Base-by-base conservation (phyloP, 1,140 invertebrate species). In the Dendroctonus valens region DNA sequence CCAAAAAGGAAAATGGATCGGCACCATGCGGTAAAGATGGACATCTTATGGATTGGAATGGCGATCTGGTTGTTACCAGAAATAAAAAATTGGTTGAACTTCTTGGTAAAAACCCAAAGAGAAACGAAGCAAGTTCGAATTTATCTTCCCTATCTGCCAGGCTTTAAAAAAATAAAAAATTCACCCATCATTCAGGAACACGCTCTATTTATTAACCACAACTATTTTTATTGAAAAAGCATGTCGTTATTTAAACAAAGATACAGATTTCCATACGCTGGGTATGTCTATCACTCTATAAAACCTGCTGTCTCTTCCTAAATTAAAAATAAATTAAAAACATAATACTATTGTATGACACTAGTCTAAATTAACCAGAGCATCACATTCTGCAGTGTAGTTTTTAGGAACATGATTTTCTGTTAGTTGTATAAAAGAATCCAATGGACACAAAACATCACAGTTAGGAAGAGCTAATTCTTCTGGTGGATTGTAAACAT, bases 381-480 rank as follows among this genome's bases (percentile, higher is more conserved):
- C 69, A 15, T 64, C 55, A 57, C 75, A 76, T 71, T 76, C 75
- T 15, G 61, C 62, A 0, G 75, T 75, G 48, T 72, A 76, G 55
- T 76, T 76, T 9, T 53, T 59, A 8, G 75, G 75, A n/a, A 76
- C 54, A 44, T 70, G 61, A 5, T 59, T 55, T 54, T 70, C 57
- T 2, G 68, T 70, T 38, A 74, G 41, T 41, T 68, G 49, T 7
- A 73, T 14, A 50, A 76, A 76, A n/a, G 62, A 62, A 38, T 69
- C 58, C 39, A 74, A 59, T n/a, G 72, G 65, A 53, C 75, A 76
- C 11, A 69, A 66, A 8, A 14, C 55, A 2, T 69, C 71, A 53
- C 75, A 76, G 9, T 65, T 63, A 38, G 58, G 41, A 15, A 76
- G 48, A 14, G 55, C 53, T 41, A 71, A 61, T 41, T 71, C 66